A percentile compares a stretch with the other conserved stretches of the same genome.
phyloP scores from a whole-genome alignment of 2,797 vertebrate genomes.

The Octomys mimax region DNA sequence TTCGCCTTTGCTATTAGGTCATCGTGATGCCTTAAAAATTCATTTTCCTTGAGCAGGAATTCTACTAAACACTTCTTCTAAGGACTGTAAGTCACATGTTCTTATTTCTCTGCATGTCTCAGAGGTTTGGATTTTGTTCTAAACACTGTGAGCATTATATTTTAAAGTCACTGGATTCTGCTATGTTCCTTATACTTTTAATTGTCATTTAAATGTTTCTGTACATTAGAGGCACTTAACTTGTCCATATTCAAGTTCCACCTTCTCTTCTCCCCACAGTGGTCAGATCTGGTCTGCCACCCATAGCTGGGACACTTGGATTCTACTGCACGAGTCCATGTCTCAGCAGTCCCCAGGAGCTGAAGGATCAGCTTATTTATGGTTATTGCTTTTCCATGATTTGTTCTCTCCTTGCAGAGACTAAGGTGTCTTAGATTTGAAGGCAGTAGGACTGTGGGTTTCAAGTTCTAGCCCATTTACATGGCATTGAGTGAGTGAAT shows the following conservation, averaged over 20 bases:
- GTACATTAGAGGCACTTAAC: neutral
- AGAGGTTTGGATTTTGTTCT: neutral
- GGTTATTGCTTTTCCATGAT: neutral
- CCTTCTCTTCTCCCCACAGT: neutral
- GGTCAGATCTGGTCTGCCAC: neutral
- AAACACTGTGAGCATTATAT: neutral
- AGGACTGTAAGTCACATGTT: neutral
- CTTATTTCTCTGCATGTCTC: neutral
- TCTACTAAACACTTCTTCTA: slow-evolving; percentile 15
- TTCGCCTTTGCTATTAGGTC: neutral
- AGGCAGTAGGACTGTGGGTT: neutral
- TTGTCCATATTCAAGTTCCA: neutral
- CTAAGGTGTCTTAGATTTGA: neutral
- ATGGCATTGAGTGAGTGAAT: neutral
- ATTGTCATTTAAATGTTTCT: neutral
- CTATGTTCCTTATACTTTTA: neutral
- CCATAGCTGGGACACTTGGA: neutral
- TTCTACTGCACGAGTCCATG: neutral
- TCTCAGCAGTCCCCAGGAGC: neutral
- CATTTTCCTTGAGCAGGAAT: slow-evolving; percentile 38
- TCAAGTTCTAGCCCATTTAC: neutral
- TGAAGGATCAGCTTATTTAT: neutral
- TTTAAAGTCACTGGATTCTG: neutral
- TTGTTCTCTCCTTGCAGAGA: neutral
- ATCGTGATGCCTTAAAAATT: neutral